Evolutionary conservation across 2,888 invertebrate species (phyloP), one percentile per base, ranked within the genome.

Genomic region (Eumerus sabulonum): DNA sequence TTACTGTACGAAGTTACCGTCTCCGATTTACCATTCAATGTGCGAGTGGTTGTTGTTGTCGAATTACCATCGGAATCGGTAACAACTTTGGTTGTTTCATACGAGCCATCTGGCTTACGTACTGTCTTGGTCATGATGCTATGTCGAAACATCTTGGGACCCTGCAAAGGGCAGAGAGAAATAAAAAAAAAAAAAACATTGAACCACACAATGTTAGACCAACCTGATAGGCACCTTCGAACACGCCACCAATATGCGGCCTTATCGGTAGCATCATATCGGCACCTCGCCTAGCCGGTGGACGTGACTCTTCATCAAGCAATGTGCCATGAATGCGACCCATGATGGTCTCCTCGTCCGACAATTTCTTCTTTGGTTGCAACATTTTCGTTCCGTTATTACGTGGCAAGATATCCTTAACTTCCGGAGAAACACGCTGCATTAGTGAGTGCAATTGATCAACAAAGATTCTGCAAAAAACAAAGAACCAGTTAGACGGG

Each of bases 21-120:
- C 84, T 89, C 88, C 27, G 86, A 84, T 72, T 87, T 86, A 0
- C 89, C 89, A 70, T 88, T 84, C 1, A 85, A 81, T 17, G 85
- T 84, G 19, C 88, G 87, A 17, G 91, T 91, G 36, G 92, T 86
- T n/a, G 90, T 91, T 11, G 90, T 92, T 83, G 92, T 91, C 82
- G 91, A 90, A 83, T 91, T 92, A 0, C 93, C 93, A 44, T 91
- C 87, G 11, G 90, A 90, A 83, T 93, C 92, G 83, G 88, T 89
- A 0, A 91, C 87, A 16, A 90, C 90, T 83, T 89, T 90, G 48
- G 90, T 90, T 27, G 91, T 90, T 87, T 92, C 92, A 67, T 91
- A 86, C 17, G 90, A 89, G 47, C 93, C 93, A 87, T 93, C 92
- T 9, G 92, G 89, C 83, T 90, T 90, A 50, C 89, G 89, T 45